A percentile compares a stretch with the other conserved stretches of the same genome.
Evolutionary conservation across 2,888 invertebrate genomes (phyloP).

Genomic region (Altica lythri): DNA sequence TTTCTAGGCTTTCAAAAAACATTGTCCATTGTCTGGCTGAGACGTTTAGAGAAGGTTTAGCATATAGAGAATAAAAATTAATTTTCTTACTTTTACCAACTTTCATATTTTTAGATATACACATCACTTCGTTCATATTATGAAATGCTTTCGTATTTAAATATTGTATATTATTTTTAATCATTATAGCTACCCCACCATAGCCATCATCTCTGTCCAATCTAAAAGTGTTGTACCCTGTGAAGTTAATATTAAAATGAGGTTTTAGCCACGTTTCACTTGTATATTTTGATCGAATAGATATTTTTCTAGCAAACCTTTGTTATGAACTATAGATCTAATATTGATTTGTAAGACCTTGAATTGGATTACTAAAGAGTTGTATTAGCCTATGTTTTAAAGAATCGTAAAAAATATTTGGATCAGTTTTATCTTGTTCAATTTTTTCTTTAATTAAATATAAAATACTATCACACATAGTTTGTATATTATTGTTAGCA

Average conservation of each 20-base stretch:
- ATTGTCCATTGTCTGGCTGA: constrained; percentile 1
- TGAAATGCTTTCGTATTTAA: background rate
- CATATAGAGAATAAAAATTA: background rate
- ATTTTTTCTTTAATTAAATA: background rate
- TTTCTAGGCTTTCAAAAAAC: constrained; percentile 3
- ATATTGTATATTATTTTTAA: background rate
- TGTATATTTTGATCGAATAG: constrained; percentile 5
- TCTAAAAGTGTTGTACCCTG: background rate
- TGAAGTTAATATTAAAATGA: background rate
- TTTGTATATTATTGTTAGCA: background rate
- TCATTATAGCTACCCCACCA: background rate
- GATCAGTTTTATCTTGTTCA: background rate
- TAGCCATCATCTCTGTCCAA: background rate
- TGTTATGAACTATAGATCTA: constrained; percentile 2
- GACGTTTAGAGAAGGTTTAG: background rate
- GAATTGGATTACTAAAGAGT: background rate
- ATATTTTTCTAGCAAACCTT: constrained; percentile 2
- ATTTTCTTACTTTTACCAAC: background rate
- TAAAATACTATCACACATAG: background rate
- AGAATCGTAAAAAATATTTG: background rate
- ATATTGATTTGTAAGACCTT: constrained; percentile 3
- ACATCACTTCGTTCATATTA: background rate
- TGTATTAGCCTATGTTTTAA: constrained; percentile 2
- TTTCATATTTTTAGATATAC: background rate
- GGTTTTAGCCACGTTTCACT: background rate